Conservation (phyloP, 2,113 vertebrate genomes). For the Synchiropus splendidus region DNA sequence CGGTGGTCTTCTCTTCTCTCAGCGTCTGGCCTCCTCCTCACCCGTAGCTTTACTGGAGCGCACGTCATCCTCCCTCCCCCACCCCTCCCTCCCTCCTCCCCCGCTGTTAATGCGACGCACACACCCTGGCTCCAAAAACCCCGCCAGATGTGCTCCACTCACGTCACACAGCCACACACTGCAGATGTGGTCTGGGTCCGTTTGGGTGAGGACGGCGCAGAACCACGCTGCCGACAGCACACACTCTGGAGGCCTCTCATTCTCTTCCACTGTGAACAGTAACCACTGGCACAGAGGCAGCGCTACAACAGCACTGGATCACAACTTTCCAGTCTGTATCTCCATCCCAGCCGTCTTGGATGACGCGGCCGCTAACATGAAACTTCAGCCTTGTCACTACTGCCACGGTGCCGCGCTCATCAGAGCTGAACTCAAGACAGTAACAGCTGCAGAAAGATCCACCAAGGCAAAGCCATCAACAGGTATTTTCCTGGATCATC, state of each 20-base stretch:
- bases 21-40: neutral
- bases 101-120: constrained; percentile 10
- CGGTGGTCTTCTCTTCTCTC: neutral
- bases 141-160: constrained; percentile 24
- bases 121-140: constrained; percentile 12
- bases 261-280: too few species aligned
- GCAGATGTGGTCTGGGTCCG: constrained; percentile 9
- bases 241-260: too few species aligned
- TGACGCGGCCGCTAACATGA: neutral
- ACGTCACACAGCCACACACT: neutral
- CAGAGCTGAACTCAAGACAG: neutral
- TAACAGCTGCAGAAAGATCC: neutral
- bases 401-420: neutral
- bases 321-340: too few species aligned
- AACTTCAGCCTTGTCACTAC: neutral
- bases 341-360: neutral
- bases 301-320: too few species aligned
- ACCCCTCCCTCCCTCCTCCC: neutral
- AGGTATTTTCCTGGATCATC: neutral
- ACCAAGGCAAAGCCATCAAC: neutral
- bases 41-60: neutral
- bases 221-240: too few species aligned
- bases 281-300: too few species aligned
- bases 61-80: neutral
- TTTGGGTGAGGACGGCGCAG: too few species aligned